Evolutionary conservation across 2,888 invertebrate species (phyloP).

Genomic region (Ichneumon xanthorius): DNA sequence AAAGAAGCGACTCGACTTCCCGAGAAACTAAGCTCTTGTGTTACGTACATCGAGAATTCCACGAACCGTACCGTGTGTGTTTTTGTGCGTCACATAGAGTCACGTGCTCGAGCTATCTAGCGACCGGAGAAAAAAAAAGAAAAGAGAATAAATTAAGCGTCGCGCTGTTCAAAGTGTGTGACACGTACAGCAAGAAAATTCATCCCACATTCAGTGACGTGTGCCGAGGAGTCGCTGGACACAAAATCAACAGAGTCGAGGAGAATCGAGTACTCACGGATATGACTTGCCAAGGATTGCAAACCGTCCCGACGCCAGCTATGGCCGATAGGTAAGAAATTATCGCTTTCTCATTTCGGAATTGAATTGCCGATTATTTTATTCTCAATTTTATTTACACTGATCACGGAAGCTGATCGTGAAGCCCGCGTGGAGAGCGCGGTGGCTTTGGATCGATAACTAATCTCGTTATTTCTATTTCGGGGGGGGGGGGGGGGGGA

Average conservation of each 20-base stretch:
- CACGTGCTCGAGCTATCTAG: neutral
- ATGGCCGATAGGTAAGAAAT: conserved; percentile 75
- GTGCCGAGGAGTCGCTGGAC: conserved; percentile 69
- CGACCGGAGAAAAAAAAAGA: neutral
- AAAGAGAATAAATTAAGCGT: neutral
- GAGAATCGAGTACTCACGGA: conserved; percentile 59
- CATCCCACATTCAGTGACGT: conserved; percentile 77
- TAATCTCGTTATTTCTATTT: neutral
- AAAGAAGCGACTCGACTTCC: neutral
- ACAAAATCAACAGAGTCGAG: conserved; percentile 51
- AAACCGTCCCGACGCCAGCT: conserved; percentile 67
- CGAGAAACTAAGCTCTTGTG: neutral
- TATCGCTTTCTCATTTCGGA: conserved; percentile 37
- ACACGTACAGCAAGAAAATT: conserved; percentile 71
- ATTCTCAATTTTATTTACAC: neutral
- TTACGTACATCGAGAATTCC: conserved; percentile 3
- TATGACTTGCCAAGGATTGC: conserved; percentile 77
- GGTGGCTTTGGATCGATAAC: conserved; percentile 28
- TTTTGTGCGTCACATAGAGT: neutral
- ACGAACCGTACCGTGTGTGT: conserved; percentile 10
- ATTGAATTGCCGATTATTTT: neutral
- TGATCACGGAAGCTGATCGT: neutral
- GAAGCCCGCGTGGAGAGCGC: neutral
- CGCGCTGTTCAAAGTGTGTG: conserved; percentile 20
- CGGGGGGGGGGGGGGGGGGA: no score